phyloP scores from a whole-genome alignment of 2,113 vertebrate species.

The Oncorhynchus keta region DNA sequence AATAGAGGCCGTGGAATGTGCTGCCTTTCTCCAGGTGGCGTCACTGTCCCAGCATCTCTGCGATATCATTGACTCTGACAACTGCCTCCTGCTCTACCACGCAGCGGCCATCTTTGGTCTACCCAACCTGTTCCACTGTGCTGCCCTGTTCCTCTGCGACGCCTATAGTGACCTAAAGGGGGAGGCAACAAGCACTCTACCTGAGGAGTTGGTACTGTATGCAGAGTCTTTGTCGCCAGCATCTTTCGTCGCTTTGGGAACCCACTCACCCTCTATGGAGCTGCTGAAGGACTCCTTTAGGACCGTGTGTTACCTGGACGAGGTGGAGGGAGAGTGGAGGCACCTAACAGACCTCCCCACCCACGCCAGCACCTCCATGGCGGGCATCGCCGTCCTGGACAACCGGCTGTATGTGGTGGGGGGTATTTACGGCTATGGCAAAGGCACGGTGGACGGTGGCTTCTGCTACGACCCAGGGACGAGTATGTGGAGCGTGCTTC shows the following conservation, averaged over 20 bases:
- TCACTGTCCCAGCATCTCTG: slow-evolving; percentile 78
- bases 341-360: slow-evolving; percentile 84
- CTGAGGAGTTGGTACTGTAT: slow-evolving; percentile 78
- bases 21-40: slow-evolving; percentile 87
- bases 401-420: slow-evolving; percentile 92
- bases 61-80: slow-evolving; percentile 83
- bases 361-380: slow-evolving; percentile 88
- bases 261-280: slow-evolving; percentile 85
- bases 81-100: slow-evolving; percentile 87
- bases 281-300: slow-evolving; percentile 85
- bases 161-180: slow-evolving; percentile 74
- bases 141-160: slow-evolving; percentile 85
- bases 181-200: slow-evolving; percentile 66
- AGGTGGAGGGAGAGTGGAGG: slow-evolving; percentile 82
- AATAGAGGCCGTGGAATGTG: slow-evolving; percentile 86
- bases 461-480: slow-evolving; percentile 84
- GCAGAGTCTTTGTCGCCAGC: slow-evolving; percentile 79
- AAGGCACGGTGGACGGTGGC: slow-evolving; percentile 84
- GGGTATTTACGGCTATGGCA: slow-evolving; percentile 83
- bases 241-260: slow-evolving; percentile 83
- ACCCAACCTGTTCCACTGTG: slow-evolving; percentile 72
- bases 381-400: slow-evolving; percentile 84
- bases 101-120: slow-evolving; percentile 84
- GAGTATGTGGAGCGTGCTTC: slow-evolving; percentile 80
- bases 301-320: slow-evolving; percentile 87